Conservation (phyloP, 2,797 vertebrate genomes). For the Oceanodroma leucorhoa region DNA sequence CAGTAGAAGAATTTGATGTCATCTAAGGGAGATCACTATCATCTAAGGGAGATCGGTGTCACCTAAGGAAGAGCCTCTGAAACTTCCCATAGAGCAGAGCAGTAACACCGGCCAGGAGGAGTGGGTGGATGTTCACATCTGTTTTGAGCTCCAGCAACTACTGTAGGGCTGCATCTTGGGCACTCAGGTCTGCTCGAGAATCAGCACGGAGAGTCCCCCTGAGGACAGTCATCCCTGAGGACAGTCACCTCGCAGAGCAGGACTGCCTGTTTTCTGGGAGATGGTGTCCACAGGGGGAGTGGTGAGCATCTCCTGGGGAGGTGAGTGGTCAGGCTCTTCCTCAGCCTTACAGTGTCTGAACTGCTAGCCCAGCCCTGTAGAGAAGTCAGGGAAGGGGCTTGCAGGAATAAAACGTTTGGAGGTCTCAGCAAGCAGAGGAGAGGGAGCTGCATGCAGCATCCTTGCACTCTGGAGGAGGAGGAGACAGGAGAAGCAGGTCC, state of each 20-base stretch:
- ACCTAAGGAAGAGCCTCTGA: not conserved
- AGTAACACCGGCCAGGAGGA: not conserved
- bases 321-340: not conserved
- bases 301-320: not conserved
- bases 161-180: not conserved
- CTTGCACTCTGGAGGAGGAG: accelerated
- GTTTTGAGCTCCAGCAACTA: not conserved
- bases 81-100: not conserved
- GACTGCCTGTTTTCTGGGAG: not conserved
- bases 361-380: not conserved
- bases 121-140: not conserved
- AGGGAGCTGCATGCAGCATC: not conserved
- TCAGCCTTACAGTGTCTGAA: not conserved
- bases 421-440: not conserved
- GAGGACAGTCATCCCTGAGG: accelerated
- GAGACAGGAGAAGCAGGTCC: not conserved
- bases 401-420: not conserved
- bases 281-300: not conserved
- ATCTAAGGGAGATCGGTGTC: not conserved
- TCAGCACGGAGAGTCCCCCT: accelerated
- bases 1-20: not conserved
- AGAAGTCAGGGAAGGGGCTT: not conserved
- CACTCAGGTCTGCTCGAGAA: not conserved
- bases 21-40: not conserved
- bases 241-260: not conserved